Evolutionary conservation across 2,888 invertebrate genomes (phyloP), one percentile per base, ranked within the genome.

Genomic region (Reticulitermes lucifugus): DNA sequence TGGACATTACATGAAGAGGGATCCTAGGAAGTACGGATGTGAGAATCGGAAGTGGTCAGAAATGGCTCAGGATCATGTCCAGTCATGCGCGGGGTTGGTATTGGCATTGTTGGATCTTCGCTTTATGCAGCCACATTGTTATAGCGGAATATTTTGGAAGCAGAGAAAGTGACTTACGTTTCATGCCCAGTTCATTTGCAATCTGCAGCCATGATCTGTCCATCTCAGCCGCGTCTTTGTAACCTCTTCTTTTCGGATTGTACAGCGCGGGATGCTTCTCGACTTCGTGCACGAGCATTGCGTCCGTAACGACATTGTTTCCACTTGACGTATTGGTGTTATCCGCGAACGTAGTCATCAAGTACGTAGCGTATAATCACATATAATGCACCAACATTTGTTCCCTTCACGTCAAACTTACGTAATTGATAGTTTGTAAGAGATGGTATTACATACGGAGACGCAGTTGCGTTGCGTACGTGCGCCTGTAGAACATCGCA

Each of bases 141-240:
- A n/a, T 35, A 35, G 35, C 29, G 14, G 25, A 79, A 21, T 41
- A 18, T 79, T 1, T 14, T 46, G 79, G 29, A 43, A 29, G 46
- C 43, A 55, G 18, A 55, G 55, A 18, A 4, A 4, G 18, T 18
- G 55, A 79, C 85, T 83, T 86, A 87, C 87, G 86, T 77, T 85
- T 59, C 35, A 84, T 84, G 21, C 85, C 86, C 29, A 87, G 79
- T n/a, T 65, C 77, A 22, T 86, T 82, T 18, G 86, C 86, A 35
- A 87, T 86, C 43, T 83, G 71, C 29, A 51, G 41, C 87, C 87
- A 87, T 35, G 86, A 85, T 21, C 79, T 84, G 29, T 86, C 87
- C 79, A 85, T 86, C 22, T 79, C 80, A 35, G 79, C 83, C n/a
- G 79, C 59, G 73, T 86, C 87, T 79, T 86, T 87, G 83, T 87